Base-by-base conservation (phyloP, 2,888 invertebrate genomes). In the Diploptera punctata region DNA sequence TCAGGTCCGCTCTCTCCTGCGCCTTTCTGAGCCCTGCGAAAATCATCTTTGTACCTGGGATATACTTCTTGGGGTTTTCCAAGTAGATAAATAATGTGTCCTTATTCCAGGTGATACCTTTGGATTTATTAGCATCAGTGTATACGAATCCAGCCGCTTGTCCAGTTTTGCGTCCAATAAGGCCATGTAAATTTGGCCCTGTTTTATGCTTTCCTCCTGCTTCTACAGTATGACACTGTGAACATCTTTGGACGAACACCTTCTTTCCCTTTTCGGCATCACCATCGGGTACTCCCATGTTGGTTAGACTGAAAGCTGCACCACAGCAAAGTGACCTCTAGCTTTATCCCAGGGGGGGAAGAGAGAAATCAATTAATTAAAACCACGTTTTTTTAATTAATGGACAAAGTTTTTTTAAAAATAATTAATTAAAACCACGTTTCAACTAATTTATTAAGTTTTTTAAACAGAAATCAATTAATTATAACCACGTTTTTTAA, bases 31-130 rank as follows among this genome's bases (percentile, higher is more conserved):
- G 85, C 76, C 98, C 98, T 77, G 98, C 98, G 80, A 99, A 99
- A 82, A 99, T 93, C 99, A 99, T 99, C 84, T 99, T 99, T 76
- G 99, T 99, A 78, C 99, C 99, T 73, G 98, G 98, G 87, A 99
- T 99, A 87, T 96, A 99, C 85, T 99, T 99, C 89, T 99, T 99
- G 76, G 99, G 99, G 83, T 99, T 98, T 83, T 97, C 96, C 80
- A 99, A 88, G 85, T 99, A 99, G 80, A 92, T 93, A 81, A 96
- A 98, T 16, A 99, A 87, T 0, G 98, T 99, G 76, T 98, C 97
- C 75, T 92, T 92, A 80, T 86, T 89, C 99, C 99, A 99, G 78
- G 93, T 93, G 81, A 18, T 84, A 91, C 97, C 99, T 89, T 99
- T 99, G 77, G 90, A 88, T 86, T 95, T 95, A 87, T 99, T 99